phyloP scores from a whole-genome alignment of 2,113 vertebrate species.

The Balaenoptera acutorostrata region DNA sequence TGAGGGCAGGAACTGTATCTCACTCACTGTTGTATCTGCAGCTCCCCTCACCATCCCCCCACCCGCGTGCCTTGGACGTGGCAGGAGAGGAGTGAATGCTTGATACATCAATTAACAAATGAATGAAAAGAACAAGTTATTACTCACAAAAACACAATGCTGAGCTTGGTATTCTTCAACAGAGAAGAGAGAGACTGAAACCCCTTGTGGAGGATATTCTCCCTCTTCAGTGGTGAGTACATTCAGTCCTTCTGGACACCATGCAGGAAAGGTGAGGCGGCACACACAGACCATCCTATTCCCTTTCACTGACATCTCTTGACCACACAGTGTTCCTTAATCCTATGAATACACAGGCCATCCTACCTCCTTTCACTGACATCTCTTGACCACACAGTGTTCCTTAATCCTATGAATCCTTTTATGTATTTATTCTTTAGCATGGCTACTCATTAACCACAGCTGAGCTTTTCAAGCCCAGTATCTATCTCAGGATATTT shows the following conservation, averaged over 20 bases:
- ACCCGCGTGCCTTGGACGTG: rapidly evolving
- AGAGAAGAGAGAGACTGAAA: not conserved
- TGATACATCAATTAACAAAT: not conserved
- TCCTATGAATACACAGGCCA: not conserved
- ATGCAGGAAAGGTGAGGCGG: rapidly evolving
- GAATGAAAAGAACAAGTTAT: not conserved
- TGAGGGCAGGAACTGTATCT: not conserved
- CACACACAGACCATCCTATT: rapidly evolving
- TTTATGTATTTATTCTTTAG: not conserved
- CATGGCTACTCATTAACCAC: not conserved
- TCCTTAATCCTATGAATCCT: not conserved
- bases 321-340: not conserved
- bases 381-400: not conserved
- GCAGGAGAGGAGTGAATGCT: not conserved
- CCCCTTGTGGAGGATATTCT: rapidly evolving
- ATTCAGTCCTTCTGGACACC: not conserved
- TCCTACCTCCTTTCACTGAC: not conserved
- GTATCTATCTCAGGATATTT: not conserved
- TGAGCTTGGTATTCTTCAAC: not conserved
- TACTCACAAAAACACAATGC: not conserved
- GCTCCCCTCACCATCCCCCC: not conserved
- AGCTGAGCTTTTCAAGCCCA: not conserved
- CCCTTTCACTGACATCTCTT: not conserved
- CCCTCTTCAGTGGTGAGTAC: not conserved
- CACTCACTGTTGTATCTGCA: not conserved